Percentiles rank a stretch among this genome's conserved stretches.
Conservation (phyloP, 1,140 invertebrate species). For the Piezodorus guildinii region DNA sequence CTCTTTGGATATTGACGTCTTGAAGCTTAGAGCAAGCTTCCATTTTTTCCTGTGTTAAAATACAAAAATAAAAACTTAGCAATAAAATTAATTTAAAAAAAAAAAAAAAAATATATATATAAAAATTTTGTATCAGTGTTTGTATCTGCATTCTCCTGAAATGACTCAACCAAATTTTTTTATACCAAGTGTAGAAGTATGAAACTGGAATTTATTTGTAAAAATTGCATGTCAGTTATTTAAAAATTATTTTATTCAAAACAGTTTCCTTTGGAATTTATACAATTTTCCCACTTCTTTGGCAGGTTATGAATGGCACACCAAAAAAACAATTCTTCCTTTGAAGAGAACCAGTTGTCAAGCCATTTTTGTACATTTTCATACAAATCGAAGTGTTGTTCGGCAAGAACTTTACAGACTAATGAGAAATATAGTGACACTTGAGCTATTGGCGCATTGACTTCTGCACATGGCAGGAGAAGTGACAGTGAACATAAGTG, state of each 20-base stretch:
- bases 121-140: not conserved
- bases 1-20: not conserved
- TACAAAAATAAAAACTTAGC: not conserved
- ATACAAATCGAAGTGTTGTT: too few species aligned
- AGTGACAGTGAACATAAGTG: too few species aligned
- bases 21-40: not conserved
- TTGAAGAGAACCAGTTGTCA: too few species aligned
- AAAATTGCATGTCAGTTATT: too few species aligned
- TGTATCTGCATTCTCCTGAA: not conserved
- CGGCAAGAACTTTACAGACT: not conserved
- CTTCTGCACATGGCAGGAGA: too few species aligned
- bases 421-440: not conserved
- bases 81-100: not conserved
- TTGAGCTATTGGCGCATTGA: not conserved
- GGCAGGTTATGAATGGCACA: too few species aligned
- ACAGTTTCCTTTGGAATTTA: too few species aligned
- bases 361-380: too few species aligned
- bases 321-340: too few species aligned
- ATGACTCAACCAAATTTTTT: not conserved
- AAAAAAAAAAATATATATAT: not conserved
- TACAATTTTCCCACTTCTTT: too few species aligned
- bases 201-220: too few species aligned
- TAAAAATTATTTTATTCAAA: too few species aligned
- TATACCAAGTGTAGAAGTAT: not conserved
- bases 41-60: not conserved